A percentile compares a stretch with the other conserved stretches of the same genome.
Evolutionary conservation across 1,140 invertebrate genomes (phyloP).

Genomic region (Eriocheir sinensis): DNA sequence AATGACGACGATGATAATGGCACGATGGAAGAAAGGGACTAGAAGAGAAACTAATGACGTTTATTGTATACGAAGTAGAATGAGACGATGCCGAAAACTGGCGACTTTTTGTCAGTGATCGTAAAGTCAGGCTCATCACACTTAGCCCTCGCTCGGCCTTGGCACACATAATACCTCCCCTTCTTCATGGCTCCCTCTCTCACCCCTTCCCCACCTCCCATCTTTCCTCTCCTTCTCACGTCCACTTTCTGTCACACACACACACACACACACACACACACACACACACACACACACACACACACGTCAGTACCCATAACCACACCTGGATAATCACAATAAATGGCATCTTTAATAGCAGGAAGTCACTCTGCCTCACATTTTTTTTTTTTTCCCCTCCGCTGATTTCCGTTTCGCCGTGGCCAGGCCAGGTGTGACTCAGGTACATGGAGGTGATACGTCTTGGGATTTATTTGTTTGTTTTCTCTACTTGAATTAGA

Average conservation of each 20-base stretch:
- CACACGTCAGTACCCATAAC: background rate
- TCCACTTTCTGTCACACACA: background rate
- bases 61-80: too few species aligned
- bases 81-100: too few species aligned
- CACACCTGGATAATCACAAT: slow-evolving; percentile 23
- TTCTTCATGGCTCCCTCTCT: background rate
- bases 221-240: background rate
- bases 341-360: slow-evolving; percentile 16
- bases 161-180: background rate
- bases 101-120: too few species aligned
- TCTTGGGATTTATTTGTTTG: background rate
- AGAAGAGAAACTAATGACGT: too few species aligned
- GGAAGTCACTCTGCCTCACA: background rate
- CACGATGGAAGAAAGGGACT: too few species aligned
- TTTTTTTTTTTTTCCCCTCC: background rate
- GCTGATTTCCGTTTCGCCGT: too few species aligned
- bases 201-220: background rate
- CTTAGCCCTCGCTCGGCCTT: too few species aligned
- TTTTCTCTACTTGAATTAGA: background rate
- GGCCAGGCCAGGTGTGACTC: too few species aligned
- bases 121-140: too few species aligned
- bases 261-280: background rate
- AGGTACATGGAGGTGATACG: too few species aligned
- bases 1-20: too few species aligned
- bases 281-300: background rate